Conservation (phyloP, 1,140 invertebrate species). For the Musca domestica region DNA sequence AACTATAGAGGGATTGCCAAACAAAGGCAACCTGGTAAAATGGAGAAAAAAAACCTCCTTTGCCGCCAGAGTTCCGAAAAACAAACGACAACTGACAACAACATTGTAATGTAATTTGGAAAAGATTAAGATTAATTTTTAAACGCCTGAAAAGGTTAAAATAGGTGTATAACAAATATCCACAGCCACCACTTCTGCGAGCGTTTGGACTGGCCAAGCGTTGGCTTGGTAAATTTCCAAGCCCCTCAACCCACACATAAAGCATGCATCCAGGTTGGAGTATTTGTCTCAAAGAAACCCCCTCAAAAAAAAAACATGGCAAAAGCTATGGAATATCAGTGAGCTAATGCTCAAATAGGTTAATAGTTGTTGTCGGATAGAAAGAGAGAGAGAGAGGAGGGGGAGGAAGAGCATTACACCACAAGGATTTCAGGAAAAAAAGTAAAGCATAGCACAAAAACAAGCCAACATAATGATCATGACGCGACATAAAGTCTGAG, state of each 20-base stretch:
- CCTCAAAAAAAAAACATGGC: no score
- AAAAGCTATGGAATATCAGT: background rate
- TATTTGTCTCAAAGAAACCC: no score
- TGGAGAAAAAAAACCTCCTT: no score
- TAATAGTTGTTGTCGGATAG: background rate
- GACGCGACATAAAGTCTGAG: constrained; percentile 26
- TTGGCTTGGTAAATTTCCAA: no score
- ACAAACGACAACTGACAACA: constrained; percentile 7
- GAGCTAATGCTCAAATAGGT: background rate
- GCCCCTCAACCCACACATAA: background rate
- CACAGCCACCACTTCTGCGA: no score
- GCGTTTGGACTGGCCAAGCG: no score
- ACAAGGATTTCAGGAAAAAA: no score
- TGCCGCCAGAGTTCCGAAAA: no score
- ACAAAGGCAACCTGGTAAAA: background rate
- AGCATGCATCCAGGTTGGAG: background rate
- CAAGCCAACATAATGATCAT: constrained; percentile 19
- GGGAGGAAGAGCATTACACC: no score
- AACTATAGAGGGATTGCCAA: background rate
- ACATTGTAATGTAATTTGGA: constrained; percentile 27
- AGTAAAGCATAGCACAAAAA: no score
- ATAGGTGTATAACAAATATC: constrained; percentile 4
- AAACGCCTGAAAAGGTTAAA: constrained; percentile 24
- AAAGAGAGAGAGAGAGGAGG: background rate
- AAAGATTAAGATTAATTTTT: constrained; percentile 30